phyloP scores from a whole-genome alignment of 2,797 vertebrate genomes.

The Clarias pachynema region DNA sequence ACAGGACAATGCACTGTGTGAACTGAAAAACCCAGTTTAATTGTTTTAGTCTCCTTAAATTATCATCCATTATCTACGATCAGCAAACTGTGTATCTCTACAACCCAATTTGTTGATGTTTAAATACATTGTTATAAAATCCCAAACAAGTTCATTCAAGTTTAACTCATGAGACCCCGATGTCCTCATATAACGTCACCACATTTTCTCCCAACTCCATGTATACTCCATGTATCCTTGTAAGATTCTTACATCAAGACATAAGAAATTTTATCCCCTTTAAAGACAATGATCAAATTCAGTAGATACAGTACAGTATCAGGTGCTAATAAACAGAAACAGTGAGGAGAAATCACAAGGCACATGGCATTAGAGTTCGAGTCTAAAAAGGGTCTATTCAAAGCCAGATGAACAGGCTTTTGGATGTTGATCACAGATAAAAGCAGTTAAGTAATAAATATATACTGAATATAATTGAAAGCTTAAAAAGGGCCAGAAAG shows the following conservation, averaged over 20 bases:
- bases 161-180: not conserved
- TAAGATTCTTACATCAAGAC: too few relatives aligned
- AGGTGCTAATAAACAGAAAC: too few relatives aligned
- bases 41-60: not conserved
- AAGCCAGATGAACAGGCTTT: not conserved
- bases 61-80: not conserved
- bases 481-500: not conserved
- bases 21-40: not conserved
- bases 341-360: too few relatives aligned
- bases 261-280: too few relatives aligned
- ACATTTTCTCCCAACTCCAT: too few relatives aligned
- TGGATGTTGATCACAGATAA: not conserved
- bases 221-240: too few relatives aligned
- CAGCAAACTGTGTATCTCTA: not conserved
- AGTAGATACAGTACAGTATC: too few relatives aligned
- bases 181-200: too few relatives aligned
- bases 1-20: not conserved
- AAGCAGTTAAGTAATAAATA: not conserved
- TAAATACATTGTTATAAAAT: not conserved
- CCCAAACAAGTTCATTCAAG: not conserved
- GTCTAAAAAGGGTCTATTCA: not conserved
- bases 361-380: too few relatives aligned
- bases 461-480: not conserved
- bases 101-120: not conserved
- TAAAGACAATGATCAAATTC: too few relatives aligned